Evolutionary conservation across 1,140 invertebrate species (phyloP).

Genomic region (Choristoneura fumiferana): DNA sequence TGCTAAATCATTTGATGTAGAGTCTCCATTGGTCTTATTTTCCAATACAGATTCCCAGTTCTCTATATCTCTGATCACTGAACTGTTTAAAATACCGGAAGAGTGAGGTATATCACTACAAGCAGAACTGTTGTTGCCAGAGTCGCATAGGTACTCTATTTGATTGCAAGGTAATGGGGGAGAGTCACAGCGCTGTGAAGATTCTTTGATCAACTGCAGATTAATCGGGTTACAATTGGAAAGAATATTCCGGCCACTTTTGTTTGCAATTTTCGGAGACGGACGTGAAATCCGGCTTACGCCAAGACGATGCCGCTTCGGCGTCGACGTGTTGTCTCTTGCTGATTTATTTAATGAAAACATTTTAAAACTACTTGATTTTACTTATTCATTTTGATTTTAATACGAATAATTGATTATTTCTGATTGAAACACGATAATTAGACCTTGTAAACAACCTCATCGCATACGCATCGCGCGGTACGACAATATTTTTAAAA

Average conservation of each 20-base stretch:
- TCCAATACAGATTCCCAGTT: conserved; percentile 48
- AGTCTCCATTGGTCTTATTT: conserved; percentile 27
- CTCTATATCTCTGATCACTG: conserved; percentile 32
- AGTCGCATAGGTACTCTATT: conserved; percentile 59
- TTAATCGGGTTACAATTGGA: conserved; percentile 37
- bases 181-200: conserved; percentile 48
- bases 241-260: conserved; percentile 24
- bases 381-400: background rate
- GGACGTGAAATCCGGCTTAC: conserved; percentile 32
- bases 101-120: conserved; percentile 49
- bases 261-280: conserved; percentile 21
- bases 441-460: conserved; percentile 3
- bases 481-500: background rate
- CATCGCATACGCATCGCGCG: background rate
- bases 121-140: conserved; percentile 39
- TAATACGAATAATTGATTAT: background rate
- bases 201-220: conserved; percentile 16
- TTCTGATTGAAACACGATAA: conserved; percentile 3
- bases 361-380: conserved; percentile 31
- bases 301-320: conserved; percentile 54
- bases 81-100: conserved; percentile 38
- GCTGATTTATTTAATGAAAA: conserved; percentile 29
- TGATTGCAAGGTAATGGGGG: conserved; percentile 67
- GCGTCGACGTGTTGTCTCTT: conserved; percentile 43
- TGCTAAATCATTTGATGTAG: conserved; percentile 24